Percentiles rank a stretch among this genome's conserved stretches.
These are phyloP conservation scores for Psix sp. DNA, from an alignment of 1,140 invertebrate species.

Conservation along the genomic window DNA sequence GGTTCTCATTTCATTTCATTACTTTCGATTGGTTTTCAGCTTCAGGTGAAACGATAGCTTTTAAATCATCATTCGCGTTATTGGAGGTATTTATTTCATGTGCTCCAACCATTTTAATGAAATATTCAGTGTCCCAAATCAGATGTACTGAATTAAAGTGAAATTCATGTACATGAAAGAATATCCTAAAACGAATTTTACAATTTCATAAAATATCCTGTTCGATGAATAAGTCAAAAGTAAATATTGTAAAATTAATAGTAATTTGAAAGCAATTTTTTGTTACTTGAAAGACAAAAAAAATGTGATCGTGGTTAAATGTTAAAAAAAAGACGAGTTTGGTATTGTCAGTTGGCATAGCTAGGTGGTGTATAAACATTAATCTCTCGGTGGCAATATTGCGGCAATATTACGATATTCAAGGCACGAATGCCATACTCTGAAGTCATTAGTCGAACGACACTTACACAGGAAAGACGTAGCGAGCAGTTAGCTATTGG, in stretches of 20 bases:
- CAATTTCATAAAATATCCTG: no score
- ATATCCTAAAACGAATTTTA: no score
- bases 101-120: conserved; percentile 6
- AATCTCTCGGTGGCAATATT: conserved; percentile 74
- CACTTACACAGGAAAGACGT: conserved; percentile 38
- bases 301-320: conserved; percentile 2
- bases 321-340: background rate
- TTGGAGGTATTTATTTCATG: conserved; percentile 1
- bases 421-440: conserved; percentile 72
- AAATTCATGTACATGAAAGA: no score
- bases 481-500: conserved; percentile 14
- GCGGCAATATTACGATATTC: conserved; percentile 76
- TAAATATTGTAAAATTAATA: no score
- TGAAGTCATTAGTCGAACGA: conserved; percentile 68
- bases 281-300: no score
- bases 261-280: no score
- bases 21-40: conserved; percentile 4
- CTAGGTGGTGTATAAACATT: conserved; percentile 62
- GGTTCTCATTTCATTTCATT: conserved; percentile 5
- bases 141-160: conserved; percentile 4
- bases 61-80: conserved; percentile 7
- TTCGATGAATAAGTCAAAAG: no score
- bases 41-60: background rate
- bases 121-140: background rate
- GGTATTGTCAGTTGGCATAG: conserved; percentile 12